These are phyloP conservation scores for Sterrhoptilus dennistouni DNA, from an alignment of 2,113 vertebrate species.

Conservation along the genomic window DNA sequence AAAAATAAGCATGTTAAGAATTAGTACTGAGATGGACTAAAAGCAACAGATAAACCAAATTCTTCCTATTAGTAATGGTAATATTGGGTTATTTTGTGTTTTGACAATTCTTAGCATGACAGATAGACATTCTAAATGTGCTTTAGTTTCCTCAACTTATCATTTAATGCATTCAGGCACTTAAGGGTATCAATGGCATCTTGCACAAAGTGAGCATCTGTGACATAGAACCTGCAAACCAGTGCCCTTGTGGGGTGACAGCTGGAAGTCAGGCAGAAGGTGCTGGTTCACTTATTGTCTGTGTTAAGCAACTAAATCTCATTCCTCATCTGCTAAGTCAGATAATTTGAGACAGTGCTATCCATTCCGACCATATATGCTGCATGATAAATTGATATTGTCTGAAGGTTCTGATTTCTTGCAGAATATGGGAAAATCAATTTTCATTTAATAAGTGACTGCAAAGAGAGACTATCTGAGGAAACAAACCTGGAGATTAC, in stretches of 20 bases:
- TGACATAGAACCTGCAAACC: neutral
- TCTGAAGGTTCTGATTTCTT: slow-evolving; percentile 13
- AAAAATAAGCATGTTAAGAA: neutral
- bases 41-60: neutral
- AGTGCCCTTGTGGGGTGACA: neutral
- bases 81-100: neutral
- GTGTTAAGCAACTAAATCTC: neutral
- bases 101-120: neutral
- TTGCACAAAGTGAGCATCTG: neutral
- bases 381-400: neutral
- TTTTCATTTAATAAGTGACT: neutral
- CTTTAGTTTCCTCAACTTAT: neutral
- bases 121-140: neutral
- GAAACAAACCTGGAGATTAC: neutral
- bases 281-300: neutral
- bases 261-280: neutral
- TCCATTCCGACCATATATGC: neutral
- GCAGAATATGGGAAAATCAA: neutral
- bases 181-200: neutral
- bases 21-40: neutral
- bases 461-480: neutral
- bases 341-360: neutral
- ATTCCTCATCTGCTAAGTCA: neutral
- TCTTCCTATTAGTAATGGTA: neutral
- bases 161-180: neutral